Evolutionary conservation across 2,113 vertebrate genomes (phyloP).

Genomic region (Saguinus imperator): DNA sequence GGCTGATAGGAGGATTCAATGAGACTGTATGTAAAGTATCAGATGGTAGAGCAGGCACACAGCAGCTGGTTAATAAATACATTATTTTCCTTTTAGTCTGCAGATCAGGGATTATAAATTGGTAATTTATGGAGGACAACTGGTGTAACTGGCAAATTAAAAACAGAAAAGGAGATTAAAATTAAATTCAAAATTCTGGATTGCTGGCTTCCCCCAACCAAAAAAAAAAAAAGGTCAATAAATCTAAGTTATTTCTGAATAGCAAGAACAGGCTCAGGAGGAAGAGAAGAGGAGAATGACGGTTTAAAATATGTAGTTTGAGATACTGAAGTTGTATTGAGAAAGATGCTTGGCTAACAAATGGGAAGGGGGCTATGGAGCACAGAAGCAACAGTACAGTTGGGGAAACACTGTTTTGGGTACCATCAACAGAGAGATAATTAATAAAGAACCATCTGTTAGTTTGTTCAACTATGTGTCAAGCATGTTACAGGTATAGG

Average conservation of each 20-base stretch:
- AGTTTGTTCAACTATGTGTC: not conserved
- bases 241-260: not conserved
- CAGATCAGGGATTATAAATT: not conserved
- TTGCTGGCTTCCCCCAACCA: not conserved
- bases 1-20: not conserved
- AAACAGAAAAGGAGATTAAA: not conserved
- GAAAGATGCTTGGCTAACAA: not conserved
- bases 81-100: not conserved
- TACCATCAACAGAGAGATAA: not conserved
- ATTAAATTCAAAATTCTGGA: not conserved
- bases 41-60: not conserved
- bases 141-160: not conserved
- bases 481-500: not conserved
- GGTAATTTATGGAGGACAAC: not conserved
- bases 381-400: not conserved
- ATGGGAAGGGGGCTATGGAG: not conserved
- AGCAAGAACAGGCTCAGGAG: not conserved
- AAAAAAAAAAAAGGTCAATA: not conserved
- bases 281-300: not conserved
- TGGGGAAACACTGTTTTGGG: not conserved
- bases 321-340: not conserved
- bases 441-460: not conserved
- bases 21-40: not conserved
- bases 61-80: not conserved
- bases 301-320: not conserved